These are phyloP conservation scores for rabbit (Oryctolagus cuniculus) DNA, from an alignment of 2,113 vertebrate genomes.

Conservation along the genomic window mOryCun1.1 NC_091440.1:106715001-106715500, in stretches of 20 bases:
- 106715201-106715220: fast-evolving
- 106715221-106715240: neutral
- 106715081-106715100: no score
- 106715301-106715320: neutral
- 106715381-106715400: neutral
- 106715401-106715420: neutral
- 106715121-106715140: no score
- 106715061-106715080: no score
- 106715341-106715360: neutral
- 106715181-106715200: neutral
- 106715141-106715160: no score
- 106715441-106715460: neutral
- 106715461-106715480: neutral
- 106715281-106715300: neutral
- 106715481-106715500: neutral
- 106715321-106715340: neutral
- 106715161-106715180: neutral
- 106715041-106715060: no score
- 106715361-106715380: neutral
- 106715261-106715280: neutral
- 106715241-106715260: neutral
- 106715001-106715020: no score
- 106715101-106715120: no score
- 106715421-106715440: neutral
- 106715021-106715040: no score